Evolutionary conservation across 2,113 vertebrate species (phyloP).

Genomic region (Bos taurus): ARS-UCD2.0 NC_037335.1:18175001-18175500

Average conservation of each 20-base stretch:
- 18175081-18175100: conserved; percentile 56
- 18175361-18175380: conserved; percentile 62
- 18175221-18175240: conserved; percentile 29
- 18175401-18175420: conserved; percentile 44
- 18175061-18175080: conserved; percentile 66
- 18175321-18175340: conserved; percentile 66
- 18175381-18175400: conserved; percentile 43
- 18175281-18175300: conserved; percentile 71
- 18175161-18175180: conserved; percentile 53
- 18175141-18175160: conserved; percentile 56
- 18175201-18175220: conserved; percentile 70
- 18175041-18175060: conserved; percentile 45
- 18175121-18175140: conserved; percentile 53
- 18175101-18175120: conserved; percentile 60
- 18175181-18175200: conserved; percentile 58
- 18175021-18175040: conserved; percentile 42
- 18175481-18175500: conserved; percentile 68
- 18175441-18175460: conserved; percentile 50
- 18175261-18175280: conserved; percentile 55
- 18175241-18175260: conserved; percentile 65
- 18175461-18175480: conserved; percentile 58
- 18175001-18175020: conserved; percentile 4
- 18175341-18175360: conserved; percentile 47
- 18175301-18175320: conserved; percentile 72
- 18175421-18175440: conserved; percentile 50